These are phyloP conservation scores for Salticus scenicus DNA, from an alignment of 2,888 invertebrate species.

Conservation along the genomic window DNA sequence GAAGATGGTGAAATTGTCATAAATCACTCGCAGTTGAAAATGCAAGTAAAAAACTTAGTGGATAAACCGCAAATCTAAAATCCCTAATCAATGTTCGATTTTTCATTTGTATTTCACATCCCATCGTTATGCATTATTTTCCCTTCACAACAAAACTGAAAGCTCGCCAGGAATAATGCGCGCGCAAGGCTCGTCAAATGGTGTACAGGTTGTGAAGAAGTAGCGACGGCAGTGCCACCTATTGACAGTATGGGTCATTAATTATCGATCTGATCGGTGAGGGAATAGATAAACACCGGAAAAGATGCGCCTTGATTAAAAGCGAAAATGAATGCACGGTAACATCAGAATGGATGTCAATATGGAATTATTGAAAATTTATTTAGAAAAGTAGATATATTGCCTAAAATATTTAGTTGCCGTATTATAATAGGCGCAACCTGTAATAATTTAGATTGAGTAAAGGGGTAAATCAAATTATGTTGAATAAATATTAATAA, in stretches of 20 bases:
- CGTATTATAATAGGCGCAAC: no score
- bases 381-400: no score
- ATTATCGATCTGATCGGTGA: constrained; percentile 48
- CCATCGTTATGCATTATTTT: constrained; percentile 51
- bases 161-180: constrained; percentile 18
- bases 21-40: background rate
- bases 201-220: constrained; percentile 45
- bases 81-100: constrained; percentile 66
- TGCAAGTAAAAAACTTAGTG: background rate
- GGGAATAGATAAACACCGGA: constrained; percentile 55
- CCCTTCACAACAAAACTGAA: background rate
- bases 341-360: no score
- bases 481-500: no score
- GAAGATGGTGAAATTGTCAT: background rate
- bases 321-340: background rate
- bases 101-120: constrained; percentile 51
- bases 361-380: no score
- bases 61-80: constrained; percentile 17
- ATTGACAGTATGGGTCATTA: constrained; percentile 26
- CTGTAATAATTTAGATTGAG: no score
- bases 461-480: no score
- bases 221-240: constrained; percentile 41
- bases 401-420: no score
- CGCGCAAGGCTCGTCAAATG: constrained; percentile 43
- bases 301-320: background rate